A percentile compares a stretch with the other conserved stretches of the same genome.
These are phyloP conservation scores for Aythya baeri DNA, from an alignment of 2,113 vertebrate species.

Conservation along the genomic window DNA sequence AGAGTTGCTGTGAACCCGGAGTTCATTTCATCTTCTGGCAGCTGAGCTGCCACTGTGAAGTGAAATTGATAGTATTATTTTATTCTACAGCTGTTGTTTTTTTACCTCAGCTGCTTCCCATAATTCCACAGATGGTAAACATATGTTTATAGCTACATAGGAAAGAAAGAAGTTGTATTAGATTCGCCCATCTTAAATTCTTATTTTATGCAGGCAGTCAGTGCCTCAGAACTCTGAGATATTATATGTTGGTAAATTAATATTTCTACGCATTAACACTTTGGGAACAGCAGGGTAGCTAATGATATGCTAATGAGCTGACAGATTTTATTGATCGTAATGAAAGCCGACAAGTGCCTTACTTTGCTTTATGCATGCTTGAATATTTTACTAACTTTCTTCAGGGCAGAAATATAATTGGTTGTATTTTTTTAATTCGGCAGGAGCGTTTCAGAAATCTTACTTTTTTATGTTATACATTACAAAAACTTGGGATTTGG, in stretches of 20 bases:
- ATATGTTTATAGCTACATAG: constrained; percentile 78
- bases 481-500: constrained; percentile 51
- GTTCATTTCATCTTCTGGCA: constrained; percentile 42
- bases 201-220: constrained; percentile 67
- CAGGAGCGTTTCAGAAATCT: constrained; percentile 51
- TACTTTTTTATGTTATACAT: constrained; percentile 38
- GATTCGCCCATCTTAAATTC: constrained; percentile 49
- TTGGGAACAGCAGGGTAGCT: constrained; percentile 76
- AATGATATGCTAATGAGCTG: constrained; percentile 81
- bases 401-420: constrained; percentile 72
- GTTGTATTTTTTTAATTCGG: constrained; percentile 65
- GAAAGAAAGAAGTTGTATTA: constrained; percentile 43
- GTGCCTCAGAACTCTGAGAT: constrained; percentile 58
- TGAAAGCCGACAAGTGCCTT: constrained; percentile 77
- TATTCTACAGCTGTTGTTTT: constrained; percentile 76
- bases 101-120: constrained; percentile 76
- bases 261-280: constrained; percentile 77
- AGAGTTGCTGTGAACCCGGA: constrained; percentile 43
- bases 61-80: constrained; percentile 77
- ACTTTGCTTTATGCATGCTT: constrained; percentile 70
- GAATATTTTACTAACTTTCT: constrained; percentile 78
- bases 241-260: constrained; percentile 74
- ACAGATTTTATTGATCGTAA: constrained; percentile 80
- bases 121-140: constrained; percentile 82
- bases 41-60: constrained; percentile 64